These are phyloP conservation scores for Eudemis profundana DNA, from an alignment of 2,888 invertebrate genomes.

Conservation along the genomic window DNA sequence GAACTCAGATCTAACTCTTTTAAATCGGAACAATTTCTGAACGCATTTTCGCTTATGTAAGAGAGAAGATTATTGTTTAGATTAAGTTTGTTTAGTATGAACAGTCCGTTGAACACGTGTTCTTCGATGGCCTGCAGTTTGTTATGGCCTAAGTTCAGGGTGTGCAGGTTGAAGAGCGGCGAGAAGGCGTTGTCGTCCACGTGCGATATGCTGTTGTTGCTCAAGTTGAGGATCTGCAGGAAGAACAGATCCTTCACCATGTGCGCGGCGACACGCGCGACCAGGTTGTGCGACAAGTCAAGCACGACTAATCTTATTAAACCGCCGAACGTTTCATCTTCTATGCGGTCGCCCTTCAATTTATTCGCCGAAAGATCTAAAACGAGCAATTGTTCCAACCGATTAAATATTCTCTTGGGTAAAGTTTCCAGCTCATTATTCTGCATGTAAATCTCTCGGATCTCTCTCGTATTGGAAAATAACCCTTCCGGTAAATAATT, in stretches of 20 bases:
- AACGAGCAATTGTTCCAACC: slow-evolving; percentile 93
- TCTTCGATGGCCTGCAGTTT: slow-evolving; percentile 91
- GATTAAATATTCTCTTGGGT: slow-evolving; percentile 93
- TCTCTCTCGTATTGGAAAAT: slow-evolving; percentile 92
- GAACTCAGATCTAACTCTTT: slow-evolving; percentile 96
- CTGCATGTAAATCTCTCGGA: slow-evolving; percentile 93
- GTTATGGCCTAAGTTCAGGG: slow-evolving; percentile 95
- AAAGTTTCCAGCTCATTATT: slow-evolving; percentile 94
- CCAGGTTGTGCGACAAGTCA: slow-evolving; percentile 93
- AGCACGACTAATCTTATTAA: slow-evolving; percentile 94
- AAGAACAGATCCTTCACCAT: slow-evolving; percentile 95
- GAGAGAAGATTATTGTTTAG: slow-evolving; percentile 93
- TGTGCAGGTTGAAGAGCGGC: slow-evolving; percentile 95
- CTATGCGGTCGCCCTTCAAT: slow-evolving; percentile 93
- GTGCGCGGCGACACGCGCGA: slow-evolving; percentile 91
- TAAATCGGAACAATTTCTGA: slow-evolving; percentile 94
- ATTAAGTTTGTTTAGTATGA: slow-evolving; percentile 92
- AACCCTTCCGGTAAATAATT: slow-evolving; percentile 92
- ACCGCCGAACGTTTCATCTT: slow-evolving; percentile 94
- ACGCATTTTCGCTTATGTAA: slow-evolving; percentile 91
- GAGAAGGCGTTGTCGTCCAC: slow-evolving; percentile 94
- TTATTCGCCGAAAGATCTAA: slow-evolving; percentile 95
- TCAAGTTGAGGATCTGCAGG: slow-evolving; percentile 93
- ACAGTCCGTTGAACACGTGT: slow-evolving; percentile 92
- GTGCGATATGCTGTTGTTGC: slow-evolving; percentile 93